A percentile compares a stretch with the other conserved stretches of the same genome.
These are phyloP conservation scores for Sander vitreus DNA, from an alignment of 2,113 vertebrate genomes.

Conservation along the genomic window DNA sequence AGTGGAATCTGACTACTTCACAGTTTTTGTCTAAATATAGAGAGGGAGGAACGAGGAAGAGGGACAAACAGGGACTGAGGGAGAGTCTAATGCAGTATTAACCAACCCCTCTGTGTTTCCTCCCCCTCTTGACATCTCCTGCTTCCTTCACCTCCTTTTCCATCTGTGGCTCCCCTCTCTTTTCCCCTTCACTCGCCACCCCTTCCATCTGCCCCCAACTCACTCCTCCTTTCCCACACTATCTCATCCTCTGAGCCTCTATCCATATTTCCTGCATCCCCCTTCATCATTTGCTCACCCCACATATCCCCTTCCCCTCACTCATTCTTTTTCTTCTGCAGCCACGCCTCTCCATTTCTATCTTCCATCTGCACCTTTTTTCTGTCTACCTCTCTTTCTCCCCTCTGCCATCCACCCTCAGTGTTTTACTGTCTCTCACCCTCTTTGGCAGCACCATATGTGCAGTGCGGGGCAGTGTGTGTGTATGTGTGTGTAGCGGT, in stretches of 20 bases:
- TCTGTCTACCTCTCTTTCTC: slow-evolving; percentile 30
- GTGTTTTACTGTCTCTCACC: slow-evolving; percentile 56
- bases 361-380: slow-evolving; percentile 46
- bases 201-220: slow-evolving; percentile 63
- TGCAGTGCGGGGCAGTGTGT: slow-evolving; percentile 48
- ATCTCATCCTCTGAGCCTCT: slow-evolving; percentile 44
- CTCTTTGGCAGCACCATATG: slow-evolving; percentile 73
- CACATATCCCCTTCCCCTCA: slow-evolving; percentile 22
- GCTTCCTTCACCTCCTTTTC: slow-evolving; percentile 69
- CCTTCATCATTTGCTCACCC: slow-evolving; percentile 23
- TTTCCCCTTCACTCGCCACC: slow-evolving; percentile 49
- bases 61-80: slow-evolving; percentile 63
- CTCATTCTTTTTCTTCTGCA: slow-evolving; percentile 2
- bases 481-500: slow-evolving; percentile 27
- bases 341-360: slow-evolving; percentile 15
- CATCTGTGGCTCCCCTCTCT: slow-evolving; percentile 69
- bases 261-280: slow-evolving; percentile 22
- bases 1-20: slow-evolving; percentile 80
- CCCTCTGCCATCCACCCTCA: slow-evolving; percentile 46
- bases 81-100: slow-evolving; percentile 77
- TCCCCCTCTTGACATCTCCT: slow-evolving; percentile 65
- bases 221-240: slow-evolving; percentile 24
- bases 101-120: slow-evolving; percentile 66
- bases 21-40: slow-evolving; percentile 84
- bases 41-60: slow-evolving; percentile 55